Evolutionary conservation across 2,797 vertebrate genomes (phyloP), one percentile per base, ranked within the genome.

Genomic region (Phoxinus dragarum): DNA sequence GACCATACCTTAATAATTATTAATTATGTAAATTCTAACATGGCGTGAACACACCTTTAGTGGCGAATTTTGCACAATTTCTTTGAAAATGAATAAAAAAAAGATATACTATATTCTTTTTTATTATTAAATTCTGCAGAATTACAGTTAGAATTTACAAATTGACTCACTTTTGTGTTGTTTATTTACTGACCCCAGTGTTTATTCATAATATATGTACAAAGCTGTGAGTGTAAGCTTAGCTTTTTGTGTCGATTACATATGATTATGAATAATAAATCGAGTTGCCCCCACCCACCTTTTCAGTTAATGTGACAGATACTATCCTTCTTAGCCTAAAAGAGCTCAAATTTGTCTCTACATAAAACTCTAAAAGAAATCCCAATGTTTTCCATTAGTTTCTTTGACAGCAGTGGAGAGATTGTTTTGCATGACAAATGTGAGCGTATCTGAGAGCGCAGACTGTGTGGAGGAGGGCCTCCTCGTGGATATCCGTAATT

Each of bases 381-480:
- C 23, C 21, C 71, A 69, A 27, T 34, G 76, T 71, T 81, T 71
- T 84, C 78, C 68, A 78, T 77, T 71, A 68, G 66, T 82, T 82
- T 73, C 27, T n/a, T 47, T 69, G 49, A 59, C 52, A 84, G 79
- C 64, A 64, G 66, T 21, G 67, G 66, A 67, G 27, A 61, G 66
- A 86, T 77, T 80, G 84, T 87, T 84, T 87, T 84, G 84, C 79
- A 84, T 86, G 88, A 89, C 27, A 64, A 82, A 89, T 82, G 84
- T 38, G 73, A 16, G 61, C 3, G 12, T 78, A 59, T 78, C 75
- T 68, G 61, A 69, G 80, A 68, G 31, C 6, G 27, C 61, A 54
- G 78, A 68, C 59, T 81, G 72, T 84, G 77, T 69, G 67, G 86
- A 49, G 79, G 67, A 72, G 52, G 49, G 42, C 75, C 40, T 84